phyloP scores from a whole-genome alignment of 2,113 vertebrate species.

The Ammodytes marinus region DNA sequence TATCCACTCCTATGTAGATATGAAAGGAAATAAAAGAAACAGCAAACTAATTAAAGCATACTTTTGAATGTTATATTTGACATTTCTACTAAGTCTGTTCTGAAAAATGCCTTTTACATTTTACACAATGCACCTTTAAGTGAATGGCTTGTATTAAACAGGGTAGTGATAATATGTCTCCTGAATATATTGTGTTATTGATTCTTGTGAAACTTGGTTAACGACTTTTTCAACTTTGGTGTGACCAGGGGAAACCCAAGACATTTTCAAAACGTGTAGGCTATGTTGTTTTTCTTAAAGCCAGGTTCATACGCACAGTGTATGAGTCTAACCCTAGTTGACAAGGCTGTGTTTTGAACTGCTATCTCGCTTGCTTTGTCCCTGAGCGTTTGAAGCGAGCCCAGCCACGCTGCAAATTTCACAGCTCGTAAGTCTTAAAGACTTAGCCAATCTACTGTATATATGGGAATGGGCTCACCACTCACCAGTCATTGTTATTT shows the following conservation, averaged over 20 bases:
- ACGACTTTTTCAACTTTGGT: neutral
- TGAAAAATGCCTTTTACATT: too few species aligned
- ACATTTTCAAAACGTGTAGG: neutral
- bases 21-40: too few species aligned
- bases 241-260: neutral
- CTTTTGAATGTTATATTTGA: too few species aligned
- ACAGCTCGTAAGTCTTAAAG: slow-evolving; percentile 8
- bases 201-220: neutral
- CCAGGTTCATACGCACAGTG: neutral
- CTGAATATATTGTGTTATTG: neutral
- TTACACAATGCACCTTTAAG: too few species aligned
- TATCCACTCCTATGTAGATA: too few species aligned
- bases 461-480: neutral
- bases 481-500: neutral
- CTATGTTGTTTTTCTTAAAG: neutral
- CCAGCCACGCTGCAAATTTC: slow-evolving; percentile 1
- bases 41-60: too few species aligned
- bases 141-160: neutral
- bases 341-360: slow-evolving; percentile 5
- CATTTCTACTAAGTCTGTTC: too few species aligned
- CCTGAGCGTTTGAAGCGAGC: slow-evolving; percentile 23
- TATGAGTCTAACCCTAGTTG: neutral
- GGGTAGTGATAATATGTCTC: neutral
- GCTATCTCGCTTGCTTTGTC: slow-evolving; percentile 6
- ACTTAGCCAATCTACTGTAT: slow-evolving; percentile 5